Evolutionary conservation across 2,113 vertebrate genomes (phyloP).

Genomic region (Myotis davidii): DNA sequence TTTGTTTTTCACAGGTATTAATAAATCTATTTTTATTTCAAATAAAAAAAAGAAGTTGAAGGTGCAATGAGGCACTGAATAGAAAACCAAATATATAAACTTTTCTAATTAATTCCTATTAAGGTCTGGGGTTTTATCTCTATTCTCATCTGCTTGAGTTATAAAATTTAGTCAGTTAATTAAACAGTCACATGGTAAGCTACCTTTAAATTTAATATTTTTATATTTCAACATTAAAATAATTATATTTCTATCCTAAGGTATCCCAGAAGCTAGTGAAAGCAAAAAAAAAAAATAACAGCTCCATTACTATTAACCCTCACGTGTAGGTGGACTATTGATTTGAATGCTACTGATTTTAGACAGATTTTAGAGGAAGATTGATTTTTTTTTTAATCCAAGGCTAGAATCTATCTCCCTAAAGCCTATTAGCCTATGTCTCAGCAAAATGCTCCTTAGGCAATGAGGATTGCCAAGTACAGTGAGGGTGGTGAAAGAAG

Average conservation of each 20-base stretch:
- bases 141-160: conserved; percentile 4
- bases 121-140: conserved; percentile 50
- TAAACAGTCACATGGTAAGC: conserved; percentile 19
- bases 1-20: conserved; percentile 43
- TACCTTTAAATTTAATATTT: conserved; percentile 46
- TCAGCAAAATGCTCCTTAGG: conserved; percentile 41
- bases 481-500: neutral
- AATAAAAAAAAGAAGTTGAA: neutral
- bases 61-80: conserved; percentile 39
- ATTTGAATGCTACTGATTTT: conserved; percentile 24
- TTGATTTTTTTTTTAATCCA: conserved; percentile 41
- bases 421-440: neutral
- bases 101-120: conserved; percentile 62
- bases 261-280: conserved; percentile 6
- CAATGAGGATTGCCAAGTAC: neutral
- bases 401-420: conserved; percentile 12
- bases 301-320: neutral
- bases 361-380: neutral
- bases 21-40: conserved; percentile 62
- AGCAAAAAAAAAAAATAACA: neutral
- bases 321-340: neutral
- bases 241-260: neutral
- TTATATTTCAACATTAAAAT: conserved; percentile 46
- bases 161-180: conserved; percentile 57
- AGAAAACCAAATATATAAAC: conserved; percentile 69